phyloP scores from a whole-genome alignment of 92 coral and sea anemone species.

The Epizoanthus illoricatus region DNA sequence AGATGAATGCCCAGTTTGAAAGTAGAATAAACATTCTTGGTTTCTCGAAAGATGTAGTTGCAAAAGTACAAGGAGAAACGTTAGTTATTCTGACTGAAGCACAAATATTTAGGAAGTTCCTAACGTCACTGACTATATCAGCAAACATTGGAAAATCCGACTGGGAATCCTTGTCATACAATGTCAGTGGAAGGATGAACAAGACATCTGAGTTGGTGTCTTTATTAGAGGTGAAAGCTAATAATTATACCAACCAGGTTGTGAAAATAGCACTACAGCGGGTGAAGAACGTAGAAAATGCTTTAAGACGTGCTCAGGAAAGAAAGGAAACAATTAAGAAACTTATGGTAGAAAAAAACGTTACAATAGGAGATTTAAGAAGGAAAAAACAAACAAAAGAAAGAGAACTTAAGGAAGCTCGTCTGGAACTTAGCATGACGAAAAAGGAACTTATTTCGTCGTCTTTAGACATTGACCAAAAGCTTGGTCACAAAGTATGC shows the following conservation, averaged over 20 bases:
- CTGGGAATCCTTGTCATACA: constrained; percentile 42
- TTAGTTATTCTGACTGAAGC: background rate
- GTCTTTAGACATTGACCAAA: background rate
- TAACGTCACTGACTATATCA: constrained; percentile 14
- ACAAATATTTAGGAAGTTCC: constrained; percentile 23
- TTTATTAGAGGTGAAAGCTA: constrained; percentile 28
- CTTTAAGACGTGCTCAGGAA: constrained; percentile 14
- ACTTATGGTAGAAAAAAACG: background rate
- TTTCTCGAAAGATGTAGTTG: background rate
- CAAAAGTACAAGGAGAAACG: background rate
- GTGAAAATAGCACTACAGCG: constrained; percentile 31
- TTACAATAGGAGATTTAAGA: background rate
- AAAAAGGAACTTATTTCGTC: constrained; percentile 17
- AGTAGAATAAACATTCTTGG: background rate
- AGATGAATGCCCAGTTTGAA: background rate
- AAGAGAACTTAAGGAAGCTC: constrained; percentile 29
- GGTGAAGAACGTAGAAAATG: constrained; percentile 20
- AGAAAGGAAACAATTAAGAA: background rate
- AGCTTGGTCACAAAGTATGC: background rate
- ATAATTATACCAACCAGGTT: constrained; percentile 13
- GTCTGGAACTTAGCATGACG: constrained; percentile 13
- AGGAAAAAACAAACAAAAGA: constrained; percentile 10
- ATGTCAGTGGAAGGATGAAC: constrained; percentile 43
- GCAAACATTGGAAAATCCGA: constrained; percentile 43
- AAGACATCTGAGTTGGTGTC: constrained; percentile 23